phyloP scores from a whole-genome alignment of 2,797 vertebrate genomes.

The Xenentodon cancila region DNA sequence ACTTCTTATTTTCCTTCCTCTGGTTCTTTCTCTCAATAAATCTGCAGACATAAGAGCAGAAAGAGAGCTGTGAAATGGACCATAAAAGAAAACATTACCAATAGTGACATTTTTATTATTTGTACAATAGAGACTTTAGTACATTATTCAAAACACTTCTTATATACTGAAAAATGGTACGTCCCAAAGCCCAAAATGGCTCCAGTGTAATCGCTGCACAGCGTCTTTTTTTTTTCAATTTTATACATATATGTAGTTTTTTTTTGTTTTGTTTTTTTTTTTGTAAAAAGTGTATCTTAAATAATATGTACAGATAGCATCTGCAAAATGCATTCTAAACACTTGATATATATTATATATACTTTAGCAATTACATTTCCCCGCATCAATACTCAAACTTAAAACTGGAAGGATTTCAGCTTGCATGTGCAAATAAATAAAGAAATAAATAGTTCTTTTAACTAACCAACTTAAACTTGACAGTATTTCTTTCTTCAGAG shows the following conservation, averaged over 20 bases:
- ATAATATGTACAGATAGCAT: conserved; percentile 94
- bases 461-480: conserved; percentile 82
- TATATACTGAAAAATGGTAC: conserved; percentile 99
- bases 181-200: conserved; percentile 98
- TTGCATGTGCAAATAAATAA: conserved; percentile 90
- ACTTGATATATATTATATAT: conserved; percentile 87
- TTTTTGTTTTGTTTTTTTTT: conserved; percentile 76
- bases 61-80: conserved; percentile 36
- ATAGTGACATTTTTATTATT: conserved; percentile 97
- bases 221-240: conserved; percentile 86
- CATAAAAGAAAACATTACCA: conserved; percentile 83
- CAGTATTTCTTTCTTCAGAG: conserved; percentile 79
- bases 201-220: conserved; percentile 92
- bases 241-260: conserved; percentile 82
- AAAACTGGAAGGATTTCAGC: conserved; percentile 89
- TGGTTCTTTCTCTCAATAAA: background rate
- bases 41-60: background rate
- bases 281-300: conserved; percentile 88
- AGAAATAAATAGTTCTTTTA: conserved; percentile 75
- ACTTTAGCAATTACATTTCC: conserved; percentile 86
- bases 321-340: conserved; percentile 94
- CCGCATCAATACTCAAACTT: conserved; percentile 87
- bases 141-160: conserved; percentile 99
- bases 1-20: background rate
- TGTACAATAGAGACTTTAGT: conserved; percentile 92